Evolutionary conservation across 2,888 invertebrate genomes (phyloP), one percentile per base, ranked within the genome.

Genomic region (Neoitamus cyanurus): DNA sequence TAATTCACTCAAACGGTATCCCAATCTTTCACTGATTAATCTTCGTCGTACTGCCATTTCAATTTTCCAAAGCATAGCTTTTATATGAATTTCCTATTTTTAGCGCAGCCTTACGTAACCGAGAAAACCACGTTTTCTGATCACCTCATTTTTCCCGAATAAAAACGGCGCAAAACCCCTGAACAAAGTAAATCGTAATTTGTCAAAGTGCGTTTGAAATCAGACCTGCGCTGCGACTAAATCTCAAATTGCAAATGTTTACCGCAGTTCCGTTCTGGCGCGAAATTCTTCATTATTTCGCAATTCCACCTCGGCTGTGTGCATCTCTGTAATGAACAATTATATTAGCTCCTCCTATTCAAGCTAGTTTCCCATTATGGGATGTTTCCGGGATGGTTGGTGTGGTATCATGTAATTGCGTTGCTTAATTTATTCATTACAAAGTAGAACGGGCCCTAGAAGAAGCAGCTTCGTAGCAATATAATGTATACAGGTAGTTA

Each of bases 391-490:
- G 25, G 58, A 58, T 6, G 58, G 25, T 25, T 7, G 20, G 58
- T 20, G 9, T 7, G 20, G 58, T 20, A 20, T 58, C 58, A 25
- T 7, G 9, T 25, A 58, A 58, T 58, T 58, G 25, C 58, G 58
- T 58, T 58, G 25, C 58, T 58, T 58, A 58, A 58, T 58, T 58
- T 58, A 58, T 58, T 58, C 58, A 58, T 58, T 58, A 58, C 58
- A 25, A 58, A 25, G 15, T 58, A 58, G 20, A 58, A 58, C n/a
- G 11, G 58, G 20, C 9, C 58, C 7, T 58, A 42, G 42, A 5
- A 42, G 13, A 42, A 42, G 42, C 42, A 42, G 13, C n/a, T 42
- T 42, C 13, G n/a, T 3, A 5, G 42, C n/a, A 15, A 25, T 1
- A 20, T 58, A 15, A 3, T 58, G 15, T 58, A 15, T 58, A 58